Evolutionary conservation across 2,113 vertebrate genomes (phyloP).

Genomic region (Clarias magur): DNA sequence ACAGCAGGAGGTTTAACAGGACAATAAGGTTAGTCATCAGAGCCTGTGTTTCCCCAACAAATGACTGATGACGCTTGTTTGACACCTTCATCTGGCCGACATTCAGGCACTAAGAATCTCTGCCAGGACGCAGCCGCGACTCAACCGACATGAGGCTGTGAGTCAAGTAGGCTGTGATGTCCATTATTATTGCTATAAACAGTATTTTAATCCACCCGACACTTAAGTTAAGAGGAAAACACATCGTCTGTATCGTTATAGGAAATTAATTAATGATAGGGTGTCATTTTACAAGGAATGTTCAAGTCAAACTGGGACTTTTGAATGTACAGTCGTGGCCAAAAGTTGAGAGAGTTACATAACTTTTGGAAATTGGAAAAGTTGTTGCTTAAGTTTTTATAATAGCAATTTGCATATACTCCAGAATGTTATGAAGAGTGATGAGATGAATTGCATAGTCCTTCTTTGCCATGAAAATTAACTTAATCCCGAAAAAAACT

Average conservation of each 20-base stretch:
- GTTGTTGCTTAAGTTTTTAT: too few relatives aligned
- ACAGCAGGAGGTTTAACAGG: constrained; percentile 38
- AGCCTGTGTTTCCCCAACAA: constrained; percentile 2
- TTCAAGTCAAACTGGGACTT: too few relatives aligned
- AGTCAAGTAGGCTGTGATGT: not conserved
- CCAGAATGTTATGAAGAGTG: too few relatives aligned
- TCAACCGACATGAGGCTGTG: constrained; percentile 6
- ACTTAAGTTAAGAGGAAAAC: not conserved
- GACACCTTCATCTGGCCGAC: not conserved
- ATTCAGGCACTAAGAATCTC: not conserved
- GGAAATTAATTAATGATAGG: not conserved
- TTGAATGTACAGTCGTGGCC: too few relatives aligned
- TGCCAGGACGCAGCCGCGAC: not conserved
- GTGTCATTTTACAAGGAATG: not conserved
- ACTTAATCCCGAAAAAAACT: too few relatives aligned
- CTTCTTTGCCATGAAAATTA: too few relatives aligned
- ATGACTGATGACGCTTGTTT: not conserved
- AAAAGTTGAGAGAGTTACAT: too few relatives aligned
- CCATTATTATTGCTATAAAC: not conserved
- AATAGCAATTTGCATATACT: too few relatives aligned
- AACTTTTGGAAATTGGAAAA: too few relatives aligned
- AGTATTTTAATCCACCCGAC: not conserved
- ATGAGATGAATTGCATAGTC: too few relatives aligned
- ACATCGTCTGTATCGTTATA: not conserved
- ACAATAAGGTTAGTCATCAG: not conserved